Evolutionary conservation across 1,140 invertebrate species (phyloP), one percentile per base, ranked within the genome.

Genomic region (Drosophila bocqueti): DNA sequence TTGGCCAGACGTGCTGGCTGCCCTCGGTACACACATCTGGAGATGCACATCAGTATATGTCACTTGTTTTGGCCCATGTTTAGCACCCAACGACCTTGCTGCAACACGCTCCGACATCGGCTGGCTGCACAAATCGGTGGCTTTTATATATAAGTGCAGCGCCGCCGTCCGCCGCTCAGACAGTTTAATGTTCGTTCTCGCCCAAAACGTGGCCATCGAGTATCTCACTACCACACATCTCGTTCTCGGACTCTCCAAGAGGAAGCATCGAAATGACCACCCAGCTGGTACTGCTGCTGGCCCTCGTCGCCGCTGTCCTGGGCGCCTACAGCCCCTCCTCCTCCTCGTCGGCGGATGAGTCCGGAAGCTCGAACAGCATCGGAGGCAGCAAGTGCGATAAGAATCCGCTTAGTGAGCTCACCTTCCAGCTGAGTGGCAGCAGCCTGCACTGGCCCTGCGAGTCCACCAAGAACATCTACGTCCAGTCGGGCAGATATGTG

Each of bases 391-490:
- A 87, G 43, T 87, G 84, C 38, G 69, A 83, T 16, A 86, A 92
- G 76, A 91, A 91, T 60, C 80, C 92, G n/a, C 46, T 93, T 10
- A 13, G 68, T 0, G 92, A 93, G 46, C 79, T 93, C 26, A 93
- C 89, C 50, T 93, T 93, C 34, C 91, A 89, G 64, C 62, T 94
- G 50, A 93, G 93, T 11, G 95, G 95, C 11, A 92, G 86, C 40
- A 94, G 94, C 58, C 52, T 95, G 0, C 77, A 93, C 2, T 96
- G 95, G 93, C 95, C 95, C 11, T 94, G 94, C 60, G 87, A 94
- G 7, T 93, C 93, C 45, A 95, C 95, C 15, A 94, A 94, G 80
- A 94, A 94, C 66, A 95, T 95, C 57, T 96, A 95, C 86, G 92
- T 93, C 36, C 93, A 93, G 13, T 94, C 93, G 4, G 95, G 95